These are phyloP conservation scores for Sphenopsis melanotis DNA, from an alignment of 2,797 vertebrate species.

Conservation along the genomic window DNA sequence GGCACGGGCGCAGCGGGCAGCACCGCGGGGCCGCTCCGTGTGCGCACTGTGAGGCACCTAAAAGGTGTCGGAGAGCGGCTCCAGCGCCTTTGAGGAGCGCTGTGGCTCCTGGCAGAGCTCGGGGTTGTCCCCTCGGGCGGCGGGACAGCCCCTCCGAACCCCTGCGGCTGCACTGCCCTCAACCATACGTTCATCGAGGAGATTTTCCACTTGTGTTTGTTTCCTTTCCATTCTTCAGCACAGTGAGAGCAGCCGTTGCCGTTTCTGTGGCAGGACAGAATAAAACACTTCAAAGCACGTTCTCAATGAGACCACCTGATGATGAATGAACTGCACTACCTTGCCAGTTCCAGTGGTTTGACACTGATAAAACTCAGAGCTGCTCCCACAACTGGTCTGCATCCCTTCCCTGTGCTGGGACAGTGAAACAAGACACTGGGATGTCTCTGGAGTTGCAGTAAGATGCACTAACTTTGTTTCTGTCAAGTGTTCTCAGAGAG, in stretches of 20 bases:
- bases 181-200: accelerated
- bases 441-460: background rate
- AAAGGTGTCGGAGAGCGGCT: background rate
- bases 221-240: background rate
- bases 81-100: background rate
- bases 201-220: background rate
- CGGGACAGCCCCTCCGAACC: accelerated
- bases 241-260: accelerated
- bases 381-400: background rate
- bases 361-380: background rate
- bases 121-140: background rate
- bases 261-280: background rate
- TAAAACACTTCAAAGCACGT: background rate
- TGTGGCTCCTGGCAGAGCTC: background rate
- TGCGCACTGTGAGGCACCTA: background rate
- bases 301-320: background rate
- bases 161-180: accelerated
- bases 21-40: accelerated
- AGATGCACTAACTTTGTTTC: background rate
- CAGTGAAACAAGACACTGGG: accelerated
- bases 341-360: background rate
- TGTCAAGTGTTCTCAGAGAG: background rate
- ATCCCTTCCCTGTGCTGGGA: background rate
- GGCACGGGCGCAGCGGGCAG: background rate
- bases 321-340: background rate